Evolutionary conservation across 1,140 invertebrate species (phyloP), one percentile per base, ranked within the genome.

Genomic region (Camponotus pennsylvanicus): DNA sequence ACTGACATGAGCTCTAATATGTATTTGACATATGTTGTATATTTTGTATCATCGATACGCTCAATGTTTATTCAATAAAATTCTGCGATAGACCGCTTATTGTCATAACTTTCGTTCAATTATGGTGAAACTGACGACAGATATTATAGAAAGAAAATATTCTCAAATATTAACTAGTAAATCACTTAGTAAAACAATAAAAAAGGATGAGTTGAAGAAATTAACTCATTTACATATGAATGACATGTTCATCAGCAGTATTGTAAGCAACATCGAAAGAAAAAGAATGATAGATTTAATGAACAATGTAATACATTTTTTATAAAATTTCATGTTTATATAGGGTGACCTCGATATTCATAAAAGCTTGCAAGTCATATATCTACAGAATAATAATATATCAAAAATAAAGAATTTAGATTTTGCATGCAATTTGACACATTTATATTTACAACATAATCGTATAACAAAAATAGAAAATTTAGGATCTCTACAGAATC

Each of bases 401-500:
- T 91, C 93, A 8, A 96, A 94, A 89, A 97, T 97, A 75, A 95
- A 96, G 89, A 97, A 97, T 91, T 90, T 97, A 3, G 92, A 96
- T 79, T 89, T 93, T 59, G 92, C 96, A 0, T 92, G 91, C n/a
- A 96, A 96, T 89, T 91, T 97, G 49, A 96, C 96, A 2, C 96
- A 96, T 89, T 94, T 97, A 34, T 97, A 97, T 93, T 90, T 97
- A 3, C 97, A 97, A 95, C 96, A 96, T 90, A 97, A 97, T 89
- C 94, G 95, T 90, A 96, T 97, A 73, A 93, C 87, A 11, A 96
- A 96, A 93, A 96, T 97, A 40, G 96, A 97, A 93, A 97, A 97
- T 88, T 92, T 97, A 15, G 92, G 96, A 5, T 92, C 89, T 78
- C 92, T 97, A 37, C 92, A 91, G 27, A 96, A 96, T 78, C 92